Percentiles rank a stretch among this genome's conserved stretches.
phyloP scores from a whole-genome alignment of 2,113 vertebrate species.

The Microcebus tavaratra region DNA sequence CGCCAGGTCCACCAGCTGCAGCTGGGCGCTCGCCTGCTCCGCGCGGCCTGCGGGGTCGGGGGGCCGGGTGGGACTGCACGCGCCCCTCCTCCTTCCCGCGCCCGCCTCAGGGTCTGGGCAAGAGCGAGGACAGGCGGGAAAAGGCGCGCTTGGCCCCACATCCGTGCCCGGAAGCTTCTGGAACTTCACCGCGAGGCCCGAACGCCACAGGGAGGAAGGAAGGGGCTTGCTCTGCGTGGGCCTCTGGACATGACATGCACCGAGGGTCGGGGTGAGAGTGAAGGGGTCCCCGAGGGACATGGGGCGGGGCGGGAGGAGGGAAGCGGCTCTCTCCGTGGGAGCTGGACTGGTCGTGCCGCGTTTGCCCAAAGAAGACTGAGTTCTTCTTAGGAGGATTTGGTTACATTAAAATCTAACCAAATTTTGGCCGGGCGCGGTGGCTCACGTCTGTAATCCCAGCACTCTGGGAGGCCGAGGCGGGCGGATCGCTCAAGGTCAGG shows the following conservation, averaged over 20 bases:
- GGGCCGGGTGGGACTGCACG: background rate
- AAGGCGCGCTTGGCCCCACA: fast-evolving
- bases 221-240: background rate
- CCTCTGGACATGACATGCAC: background rate
- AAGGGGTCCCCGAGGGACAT: background rate
- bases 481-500: too few relatives aligned
- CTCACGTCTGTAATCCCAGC: too few relatives aligned
- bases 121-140: background rate
- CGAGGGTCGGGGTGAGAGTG: too few relatives aligned
- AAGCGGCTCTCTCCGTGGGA: fast-evolving
- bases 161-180: fast-evolving
- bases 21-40: slow-evolving; percentile 79
- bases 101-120: background rate
- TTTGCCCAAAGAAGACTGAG: background rate
- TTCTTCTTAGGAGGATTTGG: background rate
- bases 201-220: fast-evolving
- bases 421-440: too few relatives aligned
- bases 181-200: background rate
- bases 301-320: too few relatives aligned
- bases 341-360: background rate
- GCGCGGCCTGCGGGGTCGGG: slow-evolving; percentile 4
- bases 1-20: slow-evolving; percentile 92
- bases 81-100: background rate
- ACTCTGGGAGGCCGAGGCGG: too few relatives aligned
- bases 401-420: too few relatives aligned